A percentile compares a stretch with the other conserved stretches of the same genome.
Conservation (phyloP, 2,797 vertebrate genomes). For the Aphelocoma californica region DNA sequence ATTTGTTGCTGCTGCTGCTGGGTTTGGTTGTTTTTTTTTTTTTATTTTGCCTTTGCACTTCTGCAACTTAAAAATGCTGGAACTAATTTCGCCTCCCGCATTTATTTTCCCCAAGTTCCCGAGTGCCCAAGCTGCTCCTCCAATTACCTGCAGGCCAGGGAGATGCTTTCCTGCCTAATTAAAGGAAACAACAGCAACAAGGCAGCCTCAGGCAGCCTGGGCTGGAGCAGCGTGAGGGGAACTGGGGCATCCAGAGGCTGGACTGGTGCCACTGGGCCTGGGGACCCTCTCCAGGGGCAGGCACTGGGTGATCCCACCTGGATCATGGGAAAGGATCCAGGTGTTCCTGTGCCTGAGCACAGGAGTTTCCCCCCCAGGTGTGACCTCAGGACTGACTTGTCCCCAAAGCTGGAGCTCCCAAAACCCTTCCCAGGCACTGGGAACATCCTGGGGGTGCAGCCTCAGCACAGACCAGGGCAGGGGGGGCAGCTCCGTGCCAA, state of each 20-base stretch:
- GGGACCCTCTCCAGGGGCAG: accelerated
- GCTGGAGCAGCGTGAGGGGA: accelerated
- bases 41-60: not conserved
- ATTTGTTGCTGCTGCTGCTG: not conserved
- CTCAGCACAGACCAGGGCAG: not conserved
- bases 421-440: not conserved
- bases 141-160: not conserved
- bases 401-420: not conserved
- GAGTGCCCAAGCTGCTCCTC: not conserved
- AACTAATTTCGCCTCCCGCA: not conserved
- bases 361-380: too few relatives aligned
- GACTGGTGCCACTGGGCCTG: accelerated
- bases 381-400: not conserved
- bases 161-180: not conserved
- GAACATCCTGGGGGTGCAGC: not conserved
- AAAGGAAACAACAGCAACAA: not conserved
- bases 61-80: not conserved
- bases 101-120: not conserved
- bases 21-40: too few relatives aligned
- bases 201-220: not conserved
- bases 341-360: not conserved
- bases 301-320: accelerated
- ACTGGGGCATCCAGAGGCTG: not conserved
- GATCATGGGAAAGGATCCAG: not conserved
- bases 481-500: not conserved